Evolutionary conservation across 2,888 invertebrate species (phyloP).

Genomic region (Apodemia duryi): DNA sequence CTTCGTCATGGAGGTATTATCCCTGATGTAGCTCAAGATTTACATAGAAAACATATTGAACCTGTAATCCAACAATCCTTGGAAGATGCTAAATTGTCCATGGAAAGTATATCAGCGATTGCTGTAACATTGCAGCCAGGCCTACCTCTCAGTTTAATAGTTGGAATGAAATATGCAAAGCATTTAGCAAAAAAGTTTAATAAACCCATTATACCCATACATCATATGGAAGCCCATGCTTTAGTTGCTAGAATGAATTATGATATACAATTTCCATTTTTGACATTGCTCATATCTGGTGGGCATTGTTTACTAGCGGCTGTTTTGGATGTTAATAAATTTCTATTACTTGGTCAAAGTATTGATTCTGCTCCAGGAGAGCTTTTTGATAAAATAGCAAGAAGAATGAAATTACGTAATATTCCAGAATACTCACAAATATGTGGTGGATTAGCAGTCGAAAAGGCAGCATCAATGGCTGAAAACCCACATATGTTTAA

Average conservation of each 20-base stretch:
- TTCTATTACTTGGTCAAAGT: conserved; percentile 88
- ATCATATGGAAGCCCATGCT: conserved; percentile 99
- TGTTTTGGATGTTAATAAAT: conserved; percentile 86
- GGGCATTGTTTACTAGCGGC: conserved; percentile 93
- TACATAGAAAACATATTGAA: conserved; percentile 89
- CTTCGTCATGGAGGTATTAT: conserved; percentile 92
- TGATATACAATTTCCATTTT: conserved; percentile 89
- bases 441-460: conserved; percentile 93
- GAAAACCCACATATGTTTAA: conserved; percentile 83
- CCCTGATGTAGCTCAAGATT: conserved; percentile 90
- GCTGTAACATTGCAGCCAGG: conserved; percentile 95
- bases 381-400: conserved; percentile 94
- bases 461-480: conserved; percentile 86
- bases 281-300: conserved; percentile 94
- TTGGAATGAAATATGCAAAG: conserved; percentile 92
- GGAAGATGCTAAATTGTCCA: conserved; percentile 75
- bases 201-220: conserved; percentile 96
- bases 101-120: conserved; percentile 89
- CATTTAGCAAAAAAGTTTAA: conserved; percentile 82
- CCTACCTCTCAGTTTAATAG: conserved; percentile 85
- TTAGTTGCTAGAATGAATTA: conserved; percentile 89
- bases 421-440: conserved; percentile 85
- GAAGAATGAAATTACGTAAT: conserved; percentile 89
- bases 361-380: conserved; percentile 96
- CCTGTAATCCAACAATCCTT: conserved; percentile 85